phyloP scores from a whole-genome alignment of 2,113 vertebrate genomes.

The Antechinus flavipes region DNA sequence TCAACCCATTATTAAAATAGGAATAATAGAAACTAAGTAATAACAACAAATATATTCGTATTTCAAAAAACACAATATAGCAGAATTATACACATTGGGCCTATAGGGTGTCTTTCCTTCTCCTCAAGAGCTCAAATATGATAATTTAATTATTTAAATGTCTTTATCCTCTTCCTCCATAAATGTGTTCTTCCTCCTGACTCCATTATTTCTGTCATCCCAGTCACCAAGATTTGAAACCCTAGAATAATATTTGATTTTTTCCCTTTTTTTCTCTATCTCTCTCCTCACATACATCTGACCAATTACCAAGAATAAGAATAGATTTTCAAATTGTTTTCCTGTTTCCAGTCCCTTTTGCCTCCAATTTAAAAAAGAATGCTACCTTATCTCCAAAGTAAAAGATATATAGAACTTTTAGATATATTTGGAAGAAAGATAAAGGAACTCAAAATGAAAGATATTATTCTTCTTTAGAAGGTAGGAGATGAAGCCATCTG shows the following conservation, averaged over 20 bases:
- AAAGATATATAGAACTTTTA: neutral
- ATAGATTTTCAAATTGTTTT: neutral
- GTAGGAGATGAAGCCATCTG: neutral
- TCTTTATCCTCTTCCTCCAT: neutral
- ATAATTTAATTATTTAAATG: neutral
- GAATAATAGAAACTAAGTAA: neutral
- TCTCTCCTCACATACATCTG: neutral
- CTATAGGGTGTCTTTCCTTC: neutral
- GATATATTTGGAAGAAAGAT: neutral
- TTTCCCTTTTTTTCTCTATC: neutral
- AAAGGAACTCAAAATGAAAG: neutral
- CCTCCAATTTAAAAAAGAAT: neutral
- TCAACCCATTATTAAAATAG: neutral
- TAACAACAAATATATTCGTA: neutral
- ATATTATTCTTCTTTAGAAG: neutral
- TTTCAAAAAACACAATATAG: neutral
- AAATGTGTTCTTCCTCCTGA: neutral
- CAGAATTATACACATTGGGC: neutral
- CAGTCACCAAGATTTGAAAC: neutral
- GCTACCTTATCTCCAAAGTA: neutral
- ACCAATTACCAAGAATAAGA: neutral
- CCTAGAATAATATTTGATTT: neutral
- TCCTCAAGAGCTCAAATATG: neutral
- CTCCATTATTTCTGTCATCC: neutral
- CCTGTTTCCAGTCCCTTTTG: neutral